Percentiles rank a stretch among this genome's conserved stretches.
These are phyloP conservation scores for Ophthalmolycus amberensis DNA, from an alignment of 2,113 vertebrate genomes.

Conservation along the genomic window DNA sequence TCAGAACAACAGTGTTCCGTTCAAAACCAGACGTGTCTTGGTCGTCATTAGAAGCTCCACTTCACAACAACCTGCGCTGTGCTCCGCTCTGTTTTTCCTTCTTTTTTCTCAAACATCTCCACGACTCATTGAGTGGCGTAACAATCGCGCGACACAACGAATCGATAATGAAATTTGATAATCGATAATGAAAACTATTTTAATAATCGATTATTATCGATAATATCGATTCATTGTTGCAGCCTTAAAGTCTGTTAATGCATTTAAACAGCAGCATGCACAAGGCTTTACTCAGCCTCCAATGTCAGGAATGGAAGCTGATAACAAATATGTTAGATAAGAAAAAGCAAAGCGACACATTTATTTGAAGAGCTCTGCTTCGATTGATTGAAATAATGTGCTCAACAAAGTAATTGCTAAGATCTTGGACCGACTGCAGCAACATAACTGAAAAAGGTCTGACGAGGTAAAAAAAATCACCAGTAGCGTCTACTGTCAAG, in stretches of 20 bases:
- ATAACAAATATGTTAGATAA: background rate
- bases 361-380: background rate
- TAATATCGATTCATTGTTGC: no score
- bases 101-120: no score
- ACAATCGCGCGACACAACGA: no score
- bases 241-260: background rate
- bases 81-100: no score
- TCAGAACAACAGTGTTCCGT: no score
- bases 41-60: no score
- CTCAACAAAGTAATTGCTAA: background rate
- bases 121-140: no score
- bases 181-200: no score
- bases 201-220: no score
- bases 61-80: no score
- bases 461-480: background rate
- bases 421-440: background rate
- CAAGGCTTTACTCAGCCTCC: background rate
- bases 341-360: background rate
- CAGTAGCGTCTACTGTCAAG: background rate
- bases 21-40: no score
- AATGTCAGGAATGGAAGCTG: background rate
- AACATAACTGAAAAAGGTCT: background rate
- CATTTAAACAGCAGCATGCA: constrained; percentile 7
- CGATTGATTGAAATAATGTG: background rate
- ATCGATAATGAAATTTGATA: no score